Conservation (phyloP, 2,888 invertebrate genomes). For the Teinopalpus imperialis region DNA sequence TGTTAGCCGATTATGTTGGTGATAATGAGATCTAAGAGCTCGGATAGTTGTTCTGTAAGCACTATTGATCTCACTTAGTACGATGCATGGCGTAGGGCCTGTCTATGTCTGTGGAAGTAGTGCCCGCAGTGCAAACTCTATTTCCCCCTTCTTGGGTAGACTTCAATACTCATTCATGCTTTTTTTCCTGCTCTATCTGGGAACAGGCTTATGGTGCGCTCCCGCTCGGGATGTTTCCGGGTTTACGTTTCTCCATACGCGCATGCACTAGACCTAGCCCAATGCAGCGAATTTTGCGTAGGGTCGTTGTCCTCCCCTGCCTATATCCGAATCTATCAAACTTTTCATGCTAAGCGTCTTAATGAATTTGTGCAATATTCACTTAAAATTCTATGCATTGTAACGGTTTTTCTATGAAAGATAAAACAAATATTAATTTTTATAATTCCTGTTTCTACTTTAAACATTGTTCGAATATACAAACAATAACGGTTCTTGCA, state of each 20-base stretch:
- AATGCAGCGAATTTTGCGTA: constrained; percentile 83
- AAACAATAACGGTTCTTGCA: constrained; percentile 27
- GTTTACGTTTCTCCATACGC: constrained; percentile 72
- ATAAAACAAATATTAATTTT: too few species aligned
- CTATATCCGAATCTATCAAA: constrained; percentile 37
- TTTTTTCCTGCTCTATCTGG: constrained; percentile 69
- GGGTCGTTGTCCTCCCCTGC: constrained; percentile 71
- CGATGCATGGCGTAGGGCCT: constrained; percentile 49
- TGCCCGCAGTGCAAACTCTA: constrained; percentile 76
- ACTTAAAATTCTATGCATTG: too few species aligned
- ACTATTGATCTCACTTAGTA: constrained; percentile 65
- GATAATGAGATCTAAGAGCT: too few species aligned
- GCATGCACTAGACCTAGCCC: constrained; percentile 80
- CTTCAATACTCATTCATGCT: constrained; percentile 80
- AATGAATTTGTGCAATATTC: constrained; percentile 49
- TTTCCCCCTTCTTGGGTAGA: constrained; percentile 80
- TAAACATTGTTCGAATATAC: too few species aligned
- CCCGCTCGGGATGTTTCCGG: constrained; percentile 67
- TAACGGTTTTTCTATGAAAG: too few species aligned
- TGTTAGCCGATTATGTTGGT: too few species aligned
- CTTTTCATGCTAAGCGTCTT: constrained; percentile 37
- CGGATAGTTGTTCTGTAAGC: constrained; percentile 33
- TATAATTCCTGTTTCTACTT: too few species aligned
- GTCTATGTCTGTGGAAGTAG: constrained; percentile 68
- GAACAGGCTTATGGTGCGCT: constrained; percentile 55